These are phyloP conservation scores for Capitulum mitella DNA, from an alignment of 2,888 invertebrate species.

Conservation along the genomic window DNA sequence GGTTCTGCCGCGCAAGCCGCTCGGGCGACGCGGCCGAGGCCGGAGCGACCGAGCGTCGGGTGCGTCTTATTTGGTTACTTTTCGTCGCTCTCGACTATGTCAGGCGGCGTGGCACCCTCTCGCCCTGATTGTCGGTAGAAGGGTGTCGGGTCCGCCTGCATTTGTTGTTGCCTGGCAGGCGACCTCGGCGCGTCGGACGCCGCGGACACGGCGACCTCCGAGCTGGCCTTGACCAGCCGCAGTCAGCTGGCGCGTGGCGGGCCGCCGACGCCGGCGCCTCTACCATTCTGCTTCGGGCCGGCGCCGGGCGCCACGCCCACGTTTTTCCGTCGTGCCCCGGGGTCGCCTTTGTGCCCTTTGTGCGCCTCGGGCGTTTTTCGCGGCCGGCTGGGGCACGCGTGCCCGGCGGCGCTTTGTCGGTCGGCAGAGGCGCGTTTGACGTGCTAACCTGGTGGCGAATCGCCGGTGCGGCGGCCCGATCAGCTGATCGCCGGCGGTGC, in stretches of 20 bases:
- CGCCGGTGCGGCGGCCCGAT: background rate
- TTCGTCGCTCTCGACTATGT: too few relatives aligned
- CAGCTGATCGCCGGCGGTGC: slow-evolving; percentile 10
- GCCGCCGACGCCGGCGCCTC: background rate
- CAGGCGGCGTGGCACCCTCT: too few relatives aligned
- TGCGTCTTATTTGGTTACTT: too few relatives aligned
- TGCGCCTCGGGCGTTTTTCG: slow-evolving; percentile 13
- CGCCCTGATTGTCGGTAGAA: too few relatives aligned
- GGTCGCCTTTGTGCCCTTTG: slow-evolving; percentile 18
- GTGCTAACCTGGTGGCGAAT: slow-evolving; percentile 15
- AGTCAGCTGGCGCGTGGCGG: background rate
- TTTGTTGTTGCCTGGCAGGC: too few relatives aligned
- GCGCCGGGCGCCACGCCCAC: background rate
- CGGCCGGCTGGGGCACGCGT: background rate
- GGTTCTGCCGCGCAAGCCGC: too few relatives aligned
- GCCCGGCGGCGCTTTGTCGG: background rate
- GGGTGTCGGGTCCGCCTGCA: too few relatives aligned
- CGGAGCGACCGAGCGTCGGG: too few relatives aligned
- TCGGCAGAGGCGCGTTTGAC: slow-evolving; percentile 7
- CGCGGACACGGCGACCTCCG: too few relatives aligned
- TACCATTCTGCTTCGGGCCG: too few relatives aligned
- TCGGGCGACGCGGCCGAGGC: too few relatives aligned
- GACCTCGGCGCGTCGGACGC: too few relatives aligned
- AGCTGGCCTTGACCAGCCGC: background rate
- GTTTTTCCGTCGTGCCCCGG: background rate